A percentile compares a stretch with the other conserved stretches of the same genome.
These are phyloP conservation scores for Drosophila kohkoa DNA, from an alignment of 1,140 invertebrate species.

Conservation along the genomic window DNA sequence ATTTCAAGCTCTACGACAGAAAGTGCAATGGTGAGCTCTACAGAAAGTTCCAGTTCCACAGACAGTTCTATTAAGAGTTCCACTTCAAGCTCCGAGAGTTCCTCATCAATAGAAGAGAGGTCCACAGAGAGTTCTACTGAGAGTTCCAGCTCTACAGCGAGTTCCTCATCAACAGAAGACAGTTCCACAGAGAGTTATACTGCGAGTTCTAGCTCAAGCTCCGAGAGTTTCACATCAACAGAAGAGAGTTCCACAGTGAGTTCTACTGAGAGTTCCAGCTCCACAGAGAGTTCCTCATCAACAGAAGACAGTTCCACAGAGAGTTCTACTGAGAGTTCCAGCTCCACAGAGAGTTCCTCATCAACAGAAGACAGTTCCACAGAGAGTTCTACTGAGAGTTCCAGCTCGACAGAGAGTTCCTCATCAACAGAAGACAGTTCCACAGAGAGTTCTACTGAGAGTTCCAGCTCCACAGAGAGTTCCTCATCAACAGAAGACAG, in stretches of 20 bases:
- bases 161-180: too few relatives aligned
- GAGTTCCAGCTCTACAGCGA: background rate
- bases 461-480: background rate
- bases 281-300: background rate
- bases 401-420: background rate
- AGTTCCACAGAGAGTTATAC: background rate
- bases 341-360: background rate
- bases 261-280: background rate
- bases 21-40: conserved; percentile 1
- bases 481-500: background rate
- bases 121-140: conserved; percentile 5
- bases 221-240: background rate
- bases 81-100: background rate
- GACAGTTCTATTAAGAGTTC: background rate
- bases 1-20: conserved; percentile 9
- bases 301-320: too few relatives aligned
- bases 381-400: background rate
- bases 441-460: background rate
- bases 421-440: background rate
- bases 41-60: background rate
- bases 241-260: background rate
- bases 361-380: background rate
- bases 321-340: conserved; percentile 4
- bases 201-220: background rate
- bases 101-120: background rate